phyloP scores from a whole-genome alignment of 2,797 vertebrate genomes.

The Erithacus rubecula region DNA sequence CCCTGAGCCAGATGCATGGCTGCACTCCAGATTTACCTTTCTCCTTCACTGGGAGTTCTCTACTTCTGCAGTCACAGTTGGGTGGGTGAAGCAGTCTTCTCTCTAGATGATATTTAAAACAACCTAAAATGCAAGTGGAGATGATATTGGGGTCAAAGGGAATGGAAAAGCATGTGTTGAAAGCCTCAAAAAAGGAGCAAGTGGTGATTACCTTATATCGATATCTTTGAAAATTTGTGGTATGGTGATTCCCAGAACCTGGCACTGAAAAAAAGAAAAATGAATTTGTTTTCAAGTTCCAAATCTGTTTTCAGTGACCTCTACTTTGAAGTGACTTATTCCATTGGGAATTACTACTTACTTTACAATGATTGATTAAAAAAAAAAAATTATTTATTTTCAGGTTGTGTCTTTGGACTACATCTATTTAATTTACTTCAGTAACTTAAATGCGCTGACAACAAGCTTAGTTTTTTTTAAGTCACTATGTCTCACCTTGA shows the following conservation, averaged over 20 bases:
- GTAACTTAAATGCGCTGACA: background rate
- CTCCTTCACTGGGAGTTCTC: background rate
- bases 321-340: background rate
- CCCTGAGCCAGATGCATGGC: background rate
- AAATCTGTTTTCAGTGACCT: background rate
- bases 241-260: background rate
- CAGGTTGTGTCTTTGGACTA: background rate
- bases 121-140: background rate
- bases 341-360: background rate
- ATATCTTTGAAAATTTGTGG: background rate
- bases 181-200: background rate
- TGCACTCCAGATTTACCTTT: background rate
- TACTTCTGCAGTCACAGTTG: background rate
- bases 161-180: background rate
- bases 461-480: background rate
- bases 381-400: background rate
- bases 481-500: background rate
- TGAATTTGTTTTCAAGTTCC: background rate
- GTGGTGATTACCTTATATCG: background rate
- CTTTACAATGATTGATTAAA: background rate
- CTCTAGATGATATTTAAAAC: background rate
- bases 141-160: background rate
- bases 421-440: background rate
- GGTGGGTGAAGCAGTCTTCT: background rate
- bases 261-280: background rate